Evolutionary conservation across 1,140 invertebrate genomes (phyloP).

Genomic region (Platyscapa corneri): DNA sequence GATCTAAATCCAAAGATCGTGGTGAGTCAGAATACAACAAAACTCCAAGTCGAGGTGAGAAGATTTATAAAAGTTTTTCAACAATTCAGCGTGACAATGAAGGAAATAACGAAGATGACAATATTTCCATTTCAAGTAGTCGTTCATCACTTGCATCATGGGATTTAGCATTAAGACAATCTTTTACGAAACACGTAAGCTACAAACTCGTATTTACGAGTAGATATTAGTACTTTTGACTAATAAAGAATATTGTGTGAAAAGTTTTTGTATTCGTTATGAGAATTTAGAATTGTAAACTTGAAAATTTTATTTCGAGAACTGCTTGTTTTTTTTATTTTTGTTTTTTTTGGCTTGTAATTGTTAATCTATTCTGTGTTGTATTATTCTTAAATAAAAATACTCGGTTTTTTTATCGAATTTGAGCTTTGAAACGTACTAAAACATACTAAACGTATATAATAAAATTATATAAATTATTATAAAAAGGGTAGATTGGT

Average conservation of each 20-base stretch:
- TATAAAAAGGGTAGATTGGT: neutral
- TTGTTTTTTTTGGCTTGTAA: slow-evolving; percentile 43
- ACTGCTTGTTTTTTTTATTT: slow-evolving; percentile 41
- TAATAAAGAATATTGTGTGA: slow-evolving; percentile 47
- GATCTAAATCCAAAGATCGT: slow-evolving; percentile 84
- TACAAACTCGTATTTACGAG: slow-evolving; percentile 13
- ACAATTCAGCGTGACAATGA: slow-evolving; percentile 73
- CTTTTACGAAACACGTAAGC: slow-evolving; percentile 73
- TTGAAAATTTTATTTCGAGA: slow-evolving; percentile 19
- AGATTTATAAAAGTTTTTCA: slow-evolving; percentile 74
- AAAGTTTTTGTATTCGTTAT: slow-evolving; percentile 19
- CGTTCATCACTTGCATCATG: slow-evolving; percentile 79
- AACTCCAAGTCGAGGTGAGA: slow-evolving; percentile 68
- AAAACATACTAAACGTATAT: too few species aligned
- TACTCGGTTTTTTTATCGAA: slow-evolving; percentile 31
- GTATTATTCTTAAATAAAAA: slow-evolving; percentile 29
- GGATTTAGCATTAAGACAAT: slow-evolving; percentile 74
- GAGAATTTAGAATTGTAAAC: slow-evolving; percentile 13
- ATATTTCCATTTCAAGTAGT: slow-evolving; percentile 77
- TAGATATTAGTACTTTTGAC: slow-evolving; percentile 41
- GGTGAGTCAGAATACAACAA: slow-evolving; percentile 77
- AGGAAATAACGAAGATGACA: slow-evolving; percentile 70
- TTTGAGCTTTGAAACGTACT: slow-evolving; percentile 37
- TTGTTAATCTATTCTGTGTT: slow-evolving; percentile 24
- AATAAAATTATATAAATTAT: neutral